These are phyloP conservation scores for Prinia subflava DNA, from an alignment of 2,113 vertebrate genomes.

Conservation along the genomic window DNA sequence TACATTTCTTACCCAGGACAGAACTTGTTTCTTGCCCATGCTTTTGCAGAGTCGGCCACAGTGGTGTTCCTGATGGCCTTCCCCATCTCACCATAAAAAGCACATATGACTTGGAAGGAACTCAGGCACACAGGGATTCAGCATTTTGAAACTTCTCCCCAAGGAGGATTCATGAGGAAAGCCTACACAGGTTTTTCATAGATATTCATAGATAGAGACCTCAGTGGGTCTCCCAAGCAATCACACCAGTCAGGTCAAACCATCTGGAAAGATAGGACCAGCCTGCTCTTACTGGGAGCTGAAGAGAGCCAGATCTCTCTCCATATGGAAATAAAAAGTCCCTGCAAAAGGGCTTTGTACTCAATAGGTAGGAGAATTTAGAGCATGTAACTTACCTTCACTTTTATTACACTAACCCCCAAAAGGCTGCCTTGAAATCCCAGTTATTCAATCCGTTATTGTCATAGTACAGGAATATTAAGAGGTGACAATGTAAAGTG, in stretches of 20 bases:
- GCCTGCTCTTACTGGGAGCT: neutral
- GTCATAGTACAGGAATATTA: neutral
- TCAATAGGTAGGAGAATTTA: neutral
- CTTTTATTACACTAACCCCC: neutral
- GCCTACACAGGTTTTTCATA: neutral
- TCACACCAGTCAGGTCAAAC: neutral
- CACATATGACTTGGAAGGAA: neutral
- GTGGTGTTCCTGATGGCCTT: accelerated
- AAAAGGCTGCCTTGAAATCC: neutral
- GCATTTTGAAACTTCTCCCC: neutral
- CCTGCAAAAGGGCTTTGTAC: neutral
- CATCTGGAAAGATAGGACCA: neutral
- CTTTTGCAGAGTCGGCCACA: neutral
- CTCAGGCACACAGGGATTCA: neutral
- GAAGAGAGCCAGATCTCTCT: neutral
- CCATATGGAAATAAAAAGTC: neutral
- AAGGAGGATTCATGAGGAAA: neutral
- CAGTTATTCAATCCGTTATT: neutral
- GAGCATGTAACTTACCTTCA: neutral
- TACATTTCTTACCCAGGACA: neutral
- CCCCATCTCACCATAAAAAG: neutral
- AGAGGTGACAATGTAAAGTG: neutral
- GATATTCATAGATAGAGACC: neutral
- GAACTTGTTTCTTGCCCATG: neutral
- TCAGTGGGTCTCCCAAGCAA: neutral